Percentiles rank a stretch among this genome's conserved stretches.
These are phyloP conservation scores for Euura saliciscinereae DNA, from an alignment of 1,140 invertebrate genomes.

Conservation along the genomic window DNA sequence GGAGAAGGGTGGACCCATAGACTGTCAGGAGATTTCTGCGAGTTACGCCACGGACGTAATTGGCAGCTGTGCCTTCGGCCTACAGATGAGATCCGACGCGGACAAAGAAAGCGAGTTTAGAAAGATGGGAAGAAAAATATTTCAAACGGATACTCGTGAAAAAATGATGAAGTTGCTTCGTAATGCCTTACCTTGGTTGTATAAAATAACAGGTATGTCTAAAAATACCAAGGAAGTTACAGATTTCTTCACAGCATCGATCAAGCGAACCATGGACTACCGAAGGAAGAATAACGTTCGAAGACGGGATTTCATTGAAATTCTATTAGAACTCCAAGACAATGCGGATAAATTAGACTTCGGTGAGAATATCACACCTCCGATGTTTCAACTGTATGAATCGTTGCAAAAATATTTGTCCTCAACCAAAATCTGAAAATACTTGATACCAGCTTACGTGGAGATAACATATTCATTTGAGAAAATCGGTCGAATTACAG, in stretches of 20 bases:
- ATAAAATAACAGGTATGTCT: constrained; percentile 8
- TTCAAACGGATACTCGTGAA: neutral
- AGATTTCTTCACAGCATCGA: constrained; percentile 56
- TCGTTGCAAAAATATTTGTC: no score
- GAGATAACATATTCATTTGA: no score
- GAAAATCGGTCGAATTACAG: constrained; percentile 16
- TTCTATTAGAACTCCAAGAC: constrained; percentile 55
- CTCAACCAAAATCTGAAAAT: no score
- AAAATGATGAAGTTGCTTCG: neutral
- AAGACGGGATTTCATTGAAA: constrained; percentile 63
- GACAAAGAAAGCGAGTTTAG: constrained; percentile 50
- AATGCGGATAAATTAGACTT: constrained; percentile 38
- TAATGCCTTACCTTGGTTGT: constrained; percentile 7
- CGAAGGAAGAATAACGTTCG: constrained; percentile 57
- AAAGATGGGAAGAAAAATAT: constrained; percentile 9
- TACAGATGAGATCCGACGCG: constrained; percentile 47
- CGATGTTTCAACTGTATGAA: no score
- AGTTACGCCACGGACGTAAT: constrained; percentile 62
- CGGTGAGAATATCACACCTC: neutral
- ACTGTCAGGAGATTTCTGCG: constrained; percentile 41
- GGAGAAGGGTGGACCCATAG: constrained; percentile 23
- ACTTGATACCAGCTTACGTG: no score
- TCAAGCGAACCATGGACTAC: constrained; percentile 61
- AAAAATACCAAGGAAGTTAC: constrained; percentile 28
- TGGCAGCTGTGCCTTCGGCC: constrained; percentile 52